Evolutionary conservation across 2,888 invertebrate species (phyloP).

Genomic region (Phyllotreta striolata): DNA sequence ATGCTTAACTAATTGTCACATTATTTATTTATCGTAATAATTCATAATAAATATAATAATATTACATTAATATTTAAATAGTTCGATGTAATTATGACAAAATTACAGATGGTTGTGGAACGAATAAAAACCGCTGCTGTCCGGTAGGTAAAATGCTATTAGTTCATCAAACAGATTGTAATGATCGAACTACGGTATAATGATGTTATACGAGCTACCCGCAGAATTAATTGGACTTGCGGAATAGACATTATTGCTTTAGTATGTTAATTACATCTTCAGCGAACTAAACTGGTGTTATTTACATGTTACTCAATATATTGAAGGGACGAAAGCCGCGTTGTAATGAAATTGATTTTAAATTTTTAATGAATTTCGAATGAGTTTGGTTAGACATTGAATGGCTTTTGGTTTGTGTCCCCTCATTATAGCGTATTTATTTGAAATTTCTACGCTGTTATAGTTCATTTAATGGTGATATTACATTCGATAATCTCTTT

Average conservation of each 20-base stretch:
- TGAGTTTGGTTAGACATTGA: no score
- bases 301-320: conserved; percentile 26
- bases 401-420: no score
- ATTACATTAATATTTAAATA: no score
- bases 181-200: conserved; percentile 25
- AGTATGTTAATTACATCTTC: conserved; percentile 34
- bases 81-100: background rate
- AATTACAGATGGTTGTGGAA: background rate
- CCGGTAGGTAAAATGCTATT: conserved; percentile 25
- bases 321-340: conserved; percentile 14
- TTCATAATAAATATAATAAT: no score
- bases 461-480: no score
- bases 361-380: background rate
- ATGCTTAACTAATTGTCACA: no score
- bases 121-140: conserved; percentile 12
- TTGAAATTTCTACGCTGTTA: no score
- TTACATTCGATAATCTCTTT: no score
- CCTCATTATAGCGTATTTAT: no score
- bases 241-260: conserved; percentile 26
- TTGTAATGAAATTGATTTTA: conserved; percentile 14
- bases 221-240: conserved; percentile 32
- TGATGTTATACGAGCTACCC: conserved; percentile 29
- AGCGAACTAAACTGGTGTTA: conserved; percentile 21
- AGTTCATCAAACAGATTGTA: conserved; percentile 23
- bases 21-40: no score